Base-by-base conservation (phyloP, 2,888 invertebrate species). In the Pyralis farinalis region DNA sequence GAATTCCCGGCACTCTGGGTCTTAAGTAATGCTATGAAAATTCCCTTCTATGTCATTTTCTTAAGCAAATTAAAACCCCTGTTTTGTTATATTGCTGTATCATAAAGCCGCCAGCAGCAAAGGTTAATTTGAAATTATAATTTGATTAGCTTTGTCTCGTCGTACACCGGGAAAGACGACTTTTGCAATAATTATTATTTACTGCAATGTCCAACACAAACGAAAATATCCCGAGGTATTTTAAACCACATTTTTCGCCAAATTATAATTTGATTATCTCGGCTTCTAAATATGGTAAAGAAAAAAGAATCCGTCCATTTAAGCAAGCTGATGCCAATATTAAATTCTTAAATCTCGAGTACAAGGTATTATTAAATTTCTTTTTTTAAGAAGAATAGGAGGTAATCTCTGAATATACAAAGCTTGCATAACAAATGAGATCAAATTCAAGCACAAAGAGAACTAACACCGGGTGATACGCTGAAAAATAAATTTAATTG, bases 301-400 rank as follows among this genome's bases (percentile, higher is more conserved):
- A 73, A 75, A 74, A 69, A 73, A 73, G 63, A 69, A 70, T 65
- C 67, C 64, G 58, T 66, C 71, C 74, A 77, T 77, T 78, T 61
- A 68, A 67, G 67, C 78, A 79, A 77, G 77, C 77, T 78, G 80
- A 72, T 73, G 64, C 77, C 70, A 68, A 79, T 81, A 82, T 81
- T 82, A 80, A 75, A 80, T 77, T 79, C 75, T 71, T 71, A 75
- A 77, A 75, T 71, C 68, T 71, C 63, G 56, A 53, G 44, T 61
- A 64, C 58, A 58, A 57, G 63, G 57, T 61, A 52, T 43, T 58
- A 68, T 65, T 63, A 69, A 71, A 70, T 65, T 56, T 50, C 7
- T 46, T 49, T 20, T 8, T 25, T 46, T 49, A 16, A 7, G 9
- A 38, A 38, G 22, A 39, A 20, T 33, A 28, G 9, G 20, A 28